A percentile compares a stretch with the other conserved stretches of the same genome.
Evolutionary conservation across 2,113 vertebrate genomes (phyloP).

Genomic region (Gobio gobio): DNA sequence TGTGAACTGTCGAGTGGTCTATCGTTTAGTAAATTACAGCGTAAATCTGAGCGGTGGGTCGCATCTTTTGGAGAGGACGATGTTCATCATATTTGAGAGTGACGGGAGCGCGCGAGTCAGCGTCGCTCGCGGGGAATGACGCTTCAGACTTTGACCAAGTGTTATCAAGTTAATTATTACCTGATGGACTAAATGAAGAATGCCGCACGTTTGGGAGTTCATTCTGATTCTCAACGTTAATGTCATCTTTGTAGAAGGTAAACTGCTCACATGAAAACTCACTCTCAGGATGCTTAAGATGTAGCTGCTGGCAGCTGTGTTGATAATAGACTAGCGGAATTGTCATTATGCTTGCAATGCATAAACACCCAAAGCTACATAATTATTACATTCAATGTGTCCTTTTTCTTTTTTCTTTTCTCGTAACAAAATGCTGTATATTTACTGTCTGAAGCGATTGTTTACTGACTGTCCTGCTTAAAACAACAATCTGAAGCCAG

Average conservation of each 20-base stretch:
- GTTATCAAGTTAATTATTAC: conserved; percentile 42
- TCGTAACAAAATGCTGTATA: background rate
- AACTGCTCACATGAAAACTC: conserved; percentile 37
- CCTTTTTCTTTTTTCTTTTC: background rate
- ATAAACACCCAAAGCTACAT: background rate
- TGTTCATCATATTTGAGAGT: conserved; percentile 1
- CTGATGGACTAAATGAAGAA: conserved; percentile 70
- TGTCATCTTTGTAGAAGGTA: conserved; percentile 72
- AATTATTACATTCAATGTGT: background rate
- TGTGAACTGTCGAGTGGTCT: background rate
- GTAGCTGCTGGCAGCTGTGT: background rate
- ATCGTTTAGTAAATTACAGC: background rate
- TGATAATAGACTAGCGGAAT: background rate
- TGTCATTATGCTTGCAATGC: background rate
- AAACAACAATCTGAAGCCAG: background rate
- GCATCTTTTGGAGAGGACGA: conserved; percentile 1
- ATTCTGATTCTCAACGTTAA: conserved; percentile 67
- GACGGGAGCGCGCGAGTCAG: background rate
- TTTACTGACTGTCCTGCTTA: background rate
- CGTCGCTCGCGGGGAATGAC: conserved; percentile 15
- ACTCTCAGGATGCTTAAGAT: background rate
- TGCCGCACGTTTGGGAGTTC: conserved; percentile 73
- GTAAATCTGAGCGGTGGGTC: conserved; percentile 10
- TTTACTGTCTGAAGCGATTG: background rate
- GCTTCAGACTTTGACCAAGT: conserved; percentile 35